Conservation (phyloP, 2,113 vertebrate genomes). For the Ailurus styani region DNA sequence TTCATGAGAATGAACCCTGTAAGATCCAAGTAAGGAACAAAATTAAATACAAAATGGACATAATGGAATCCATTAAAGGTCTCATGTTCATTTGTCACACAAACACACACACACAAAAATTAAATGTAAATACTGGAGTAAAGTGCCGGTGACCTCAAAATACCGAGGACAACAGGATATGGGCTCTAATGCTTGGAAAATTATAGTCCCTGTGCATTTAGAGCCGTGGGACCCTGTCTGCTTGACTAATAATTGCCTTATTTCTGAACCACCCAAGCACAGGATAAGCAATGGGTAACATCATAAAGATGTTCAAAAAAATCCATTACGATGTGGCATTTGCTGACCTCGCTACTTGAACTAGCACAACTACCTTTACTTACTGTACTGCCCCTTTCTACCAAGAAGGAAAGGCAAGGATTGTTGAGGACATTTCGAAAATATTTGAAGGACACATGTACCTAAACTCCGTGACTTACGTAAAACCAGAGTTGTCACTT, state of each 20-base stretch:
- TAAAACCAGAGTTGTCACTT: background rate
- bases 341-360: background rate
- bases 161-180: background rate
- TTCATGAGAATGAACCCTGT: background rate
- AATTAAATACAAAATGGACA: background rate
- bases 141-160: background rate
- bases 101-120: background rate
- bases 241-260: background rate
- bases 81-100: background rate
- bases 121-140: slow-evolving; percentile 3
- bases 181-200: slow-evolving; percentile 47
- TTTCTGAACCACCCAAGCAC: background rate
- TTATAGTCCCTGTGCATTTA: background rate
- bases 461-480: background rate
- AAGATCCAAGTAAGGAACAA: background rate
- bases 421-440: background rate
- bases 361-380: background rate
- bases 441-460: background rate
- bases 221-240: background rate
- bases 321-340: background rate
- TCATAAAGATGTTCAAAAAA: background rate
- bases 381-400: background rate
- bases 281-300: background rate
- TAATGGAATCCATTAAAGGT: background rate
- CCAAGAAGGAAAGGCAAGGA: background rate